A percentile compares a stretch with the other conserved stretches of the same genome.
phyloP scores from a whole-genome alignment of 2,113 vertebrate species.

The Neogobius melanostomus region DNA sequence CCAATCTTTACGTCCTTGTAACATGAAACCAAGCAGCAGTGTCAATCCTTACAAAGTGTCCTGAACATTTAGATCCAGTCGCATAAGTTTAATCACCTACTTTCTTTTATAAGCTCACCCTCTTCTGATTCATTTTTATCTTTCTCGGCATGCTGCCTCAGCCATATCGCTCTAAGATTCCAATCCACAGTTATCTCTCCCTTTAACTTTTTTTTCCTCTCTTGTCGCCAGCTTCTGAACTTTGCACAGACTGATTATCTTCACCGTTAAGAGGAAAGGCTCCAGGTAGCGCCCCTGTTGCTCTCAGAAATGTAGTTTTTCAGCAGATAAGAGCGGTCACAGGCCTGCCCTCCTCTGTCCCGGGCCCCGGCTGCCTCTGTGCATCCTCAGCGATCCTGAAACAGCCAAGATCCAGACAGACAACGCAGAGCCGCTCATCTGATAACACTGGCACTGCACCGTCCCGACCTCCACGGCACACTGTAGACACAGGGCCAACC shows the following conservation, averaged over 20 bases:
- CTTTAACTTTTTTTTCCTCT: conserved; percentile 42
- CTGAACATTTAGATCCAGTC: neutral
- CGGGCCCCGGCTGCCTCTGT: conserved; percentile 22
- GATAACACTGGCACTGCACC: conserved; percentile 46
- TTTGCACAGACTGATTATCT: conserved; percentile 70
- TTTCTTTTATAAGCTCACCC: neutral
- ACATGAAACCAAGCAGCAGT: too few relatives aligned
- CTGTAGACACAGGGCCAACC: too few relatives aligned
- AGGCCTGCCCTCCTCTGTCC: conserved; percentile 20
- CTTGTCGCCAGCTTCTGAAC: conserved; percentile 16
- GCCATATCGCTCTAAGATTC: conserved; percentile 44
- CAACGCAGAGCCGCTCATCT: conserved; percentile 51
- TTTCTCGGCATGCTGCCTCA: conserved; percentile 24
- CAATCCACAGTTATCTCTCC: conserved; percentile 42
- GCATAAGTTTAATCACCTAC: neutral
- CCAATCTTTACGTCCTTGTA: too few relatives aligned
- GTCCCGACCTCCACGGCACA: conserved; percentile 29
- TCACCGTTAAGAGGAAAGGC: conserved; percentile 50
- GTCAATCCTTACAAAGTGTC: too few relatives aligned
- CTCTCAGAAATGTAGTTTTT: conserved; percentile 55
- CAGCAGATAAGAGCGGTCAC: conserved; percentile 59
- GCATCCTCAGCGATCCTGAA: conserved; percentile 69
- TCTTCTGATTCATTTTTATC: conserved; percentile 14
- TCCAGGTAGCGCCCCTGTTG: conserved; percentile 62
- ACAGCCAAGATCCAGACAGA: conserved; percentile 75